phyloP scores from a whole-genome alignment of 1,140 invertebrate genomes.

The Littorina saxatilis region DNA sequence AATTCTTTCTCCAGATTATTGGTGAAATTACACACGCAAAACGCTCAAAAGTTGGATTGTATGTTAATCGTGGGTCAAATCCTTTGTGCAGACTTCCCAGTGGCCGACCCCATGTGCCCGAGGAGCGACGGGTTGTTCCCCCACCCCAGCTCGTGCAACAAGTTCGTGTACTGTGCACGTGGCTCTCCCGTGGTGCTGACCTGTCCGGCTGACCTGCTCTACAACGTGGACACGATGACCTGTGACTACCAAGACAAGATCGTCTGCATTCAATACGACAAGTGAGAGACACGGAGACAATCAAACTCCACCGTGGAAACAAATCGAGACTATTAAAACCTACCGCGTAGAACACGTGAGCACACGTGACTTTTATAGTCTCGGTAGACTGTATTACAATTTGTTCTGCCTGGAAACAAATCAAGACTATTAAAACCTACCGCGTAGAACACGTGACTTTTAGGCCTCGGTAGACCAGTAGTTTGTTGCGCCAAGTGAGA shows the following conservation, averaged over 20 bases:
- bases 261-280: slow-evolving; percentile 41
- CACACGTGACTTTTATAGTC: not conserved
- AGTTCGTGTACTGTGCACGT: slow-evolving; percentile 50
- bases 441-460: too few species aligned
- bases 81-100: too few species aligned
- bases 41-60: too few species aligned
- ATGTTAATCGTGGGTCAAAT: too few species aligned
- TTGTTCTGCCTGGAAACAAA: not conserved
- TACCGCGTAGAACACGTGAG: not conserved
- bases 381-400: too few species aligned
- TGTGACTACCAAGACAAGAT: slow-evolving; percentile 48
- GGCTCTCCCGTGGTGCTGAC: slow-evolving; percentile 39
- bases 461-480: not conserved
- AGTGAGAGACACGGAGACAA: not conserved
- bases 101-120: slow-evolving; percentile 35
- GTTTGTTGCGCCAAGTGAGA: too few species aligned
- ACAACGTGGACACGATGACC: slow-evolving; percentile 45
- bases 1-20: too few species aligned
- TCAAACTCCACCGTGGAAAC: not conserved
- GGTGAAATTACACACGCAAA: too few species aligned
- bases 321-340: not conserved
- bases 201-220: slow-evolving; percentile 43
- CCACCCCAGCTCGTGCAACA: slow-evolving; percentile 44
- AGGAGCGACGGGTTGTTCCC: slow-evolving; percentile 45
- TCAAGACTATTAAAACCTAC: not conserved